Evolutionary conservation across 2,888 invertebrate genomes (phyloP).

Genomic region (Pollenia angustigena): DNA sequence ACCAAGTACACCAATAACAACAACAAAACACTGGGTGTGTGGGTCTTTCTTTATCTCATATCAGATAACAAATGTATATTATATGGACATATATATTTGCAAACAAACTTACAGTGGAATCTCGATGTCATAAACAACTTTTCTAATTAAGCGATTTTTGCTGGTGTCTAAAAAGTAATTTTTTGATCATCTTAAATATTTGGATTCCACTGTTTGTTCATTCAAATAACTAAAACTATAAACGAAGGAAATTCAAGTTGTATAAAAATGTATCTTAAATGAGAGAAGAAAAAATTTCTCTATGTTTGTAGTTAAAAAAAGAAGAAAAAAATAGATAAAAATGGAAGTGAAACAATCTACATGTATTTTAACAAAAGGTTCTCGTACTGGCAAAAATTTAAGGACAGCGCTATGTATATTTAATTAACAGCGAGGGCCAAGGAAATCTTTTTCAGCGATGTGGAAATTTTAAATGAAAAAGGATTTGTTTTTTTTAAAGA

Average conservation of each 20-base stretch:
- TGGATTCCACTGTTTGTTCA: constrained; percentile 1
- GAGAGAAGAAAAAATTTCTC: not conserved
- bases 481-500: too few species aligned
- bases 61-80: constrained; percentile 42
- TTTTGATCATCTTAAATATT: too few species aligned
- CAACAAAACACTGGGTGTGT: constrained; percentile 6
- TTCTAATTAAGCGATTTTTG: too few species aligned
- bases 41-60: constrained; percentile 45
- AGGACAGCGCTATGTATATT: constrained; percentile 15
- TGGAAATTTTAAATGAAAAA: not conserved
- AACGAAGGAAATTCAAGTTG: constrained; percentile 4
- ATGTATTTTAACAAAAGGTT: not conserved
- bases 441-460: not conserved
- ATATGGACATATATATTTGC: not conserved
- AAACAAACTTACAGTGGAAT: not conserved
- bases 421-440: constrained; percentile 21
- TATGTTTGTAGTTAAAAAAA: constrained; percentile 22
- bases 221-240: not conserved
- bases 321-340: not conserved
- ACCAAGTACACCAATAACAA: constrained; percentile 29
- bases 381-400: not conserved
- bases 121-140: not conserved
- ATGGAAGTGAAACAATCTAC: constrained; percentile 34
- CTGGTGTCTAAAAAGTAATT: too few species aligned
- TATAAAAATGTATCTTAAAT: constrained; percentile 9